phyloP scores from a whole-genome alignment of 2,113 vertebrate genomes.

The Cavia aperea region DNA sequence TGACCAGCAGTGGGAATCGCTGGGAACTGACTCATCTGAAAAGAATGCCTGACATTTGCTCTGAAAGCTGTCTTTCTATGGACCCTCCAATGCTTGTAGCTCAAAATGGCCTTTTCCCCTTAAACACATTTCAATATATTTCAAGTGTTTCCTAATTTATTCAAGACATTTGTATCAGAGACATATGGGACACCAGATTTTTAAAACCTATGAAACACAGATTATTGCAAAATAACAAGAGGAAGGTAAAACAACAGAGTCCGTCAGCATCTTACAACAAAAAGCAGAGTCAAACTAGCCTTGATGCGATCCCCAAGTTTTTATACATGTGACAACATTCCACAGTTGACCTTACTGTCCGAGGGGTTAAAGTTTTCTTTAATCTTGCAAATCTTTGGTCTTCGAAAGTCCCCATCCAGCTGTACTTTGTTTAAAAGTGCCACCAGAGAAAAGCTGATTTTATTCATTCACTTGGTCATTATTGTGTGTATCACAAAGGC shows the following conservation, averaged over 20 bases:
- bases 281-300: not conserved
- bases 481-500: not conserved
- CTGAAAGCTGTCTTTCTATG: slow-evolving; percentile 63
- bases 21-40: slow-evolving; percentile 35
- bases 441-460: not conserved
- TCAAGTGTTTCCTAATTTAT: slow-evolving; percentile 51
- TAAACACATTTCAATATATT: slow-evolving; percentile 36
- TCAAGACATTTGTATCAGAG: slow-evolving; percentile 31
- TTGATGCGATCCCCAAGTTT: not conserved
- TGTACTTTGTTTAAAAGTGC: not conserved
- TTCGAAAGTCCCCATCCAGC: not conserved
- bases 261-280: not conserved
- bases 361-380: slow-evolving; percentile 12
- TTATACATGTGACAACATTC: slow-evolving; percentile 35
- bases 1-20: not conserved
- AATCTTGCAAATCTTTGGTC: not conserved
- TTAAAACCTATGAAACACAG: slow-evolving; percentile 11
- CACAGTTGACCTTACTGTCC: not conserved
- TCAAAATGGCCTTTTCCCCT: slow-evolving; percentile 4
- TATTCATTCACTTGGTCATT: not conserved
- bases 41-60: slow-evolving; percentile 66
- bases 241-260: not conserved
- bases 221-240: slow-evolving; percentile 26
- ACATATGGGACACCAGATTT: not conserved
- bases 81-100: slow-evolving; percentile 17